These are phyloP conservation scores for Anguilla pacifica DNA, from an alignment of 2,797 vertebrate species.

Conservation along the genomic window DNA sequence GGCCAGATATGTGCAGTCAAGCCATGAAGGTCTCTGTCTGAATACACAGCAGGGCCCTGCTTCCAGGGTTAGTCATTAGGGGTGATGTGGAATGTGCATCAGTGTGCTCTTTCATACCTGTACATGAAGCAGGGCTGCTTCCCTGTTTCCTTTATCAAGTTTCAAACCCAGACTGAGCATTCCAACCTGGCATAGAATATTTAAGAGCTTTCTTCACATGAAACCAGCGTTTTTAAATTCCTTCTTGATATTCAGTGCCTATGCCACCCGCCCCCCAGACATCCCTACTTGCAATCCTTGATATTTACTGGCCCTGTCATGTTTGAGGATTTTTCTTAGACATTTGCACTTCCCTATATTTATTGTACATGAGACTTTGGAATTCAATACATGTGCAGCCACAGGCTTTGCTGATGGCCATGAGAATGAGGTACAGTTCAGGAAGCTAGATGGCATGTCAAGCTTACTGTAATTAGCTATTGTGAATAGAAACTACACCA, in stretches of 20 bases:
- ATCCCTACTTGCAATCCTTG: neutral
- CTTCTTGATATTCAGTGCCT: neutral
- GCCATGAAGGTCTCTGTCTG: neutral
- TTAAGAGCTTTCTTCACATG: neutral
- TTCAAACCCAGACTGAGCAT: neutral
- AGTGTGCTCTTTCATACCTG: neutral
- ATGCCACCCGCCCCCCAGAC: neutral
- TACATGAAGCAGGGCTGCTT: neutral
- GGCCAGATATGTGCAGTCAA: conserved; percentile 12
- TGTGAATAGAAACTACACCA: no score
- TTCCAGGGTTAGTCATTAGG: conserved; percentile 19
- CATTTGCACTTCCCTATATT: neutral
- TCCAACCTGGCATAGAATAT: neutral
- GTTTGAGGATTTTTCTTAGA: neutral
- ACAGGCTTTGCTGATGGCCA: neutral
- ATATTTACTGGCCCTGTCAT: neutral
- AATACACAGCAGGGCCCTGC: conserved; percentile 13
- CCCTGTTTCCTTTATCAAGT: neutral
- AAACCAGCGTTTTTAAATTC: neutral
- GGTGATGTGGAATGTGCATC: conserved; percentile 9
- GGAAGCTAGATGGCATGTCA: no score
- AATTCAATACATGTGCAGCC: neutral
- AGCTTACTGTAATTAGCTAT: no score
- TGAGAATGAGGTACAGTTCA: neutral
- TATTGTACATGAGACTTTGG: neutral